Conservation (phyloP, 2,888 invertebrate species). For the Epinotia brunnichana region DNA sequence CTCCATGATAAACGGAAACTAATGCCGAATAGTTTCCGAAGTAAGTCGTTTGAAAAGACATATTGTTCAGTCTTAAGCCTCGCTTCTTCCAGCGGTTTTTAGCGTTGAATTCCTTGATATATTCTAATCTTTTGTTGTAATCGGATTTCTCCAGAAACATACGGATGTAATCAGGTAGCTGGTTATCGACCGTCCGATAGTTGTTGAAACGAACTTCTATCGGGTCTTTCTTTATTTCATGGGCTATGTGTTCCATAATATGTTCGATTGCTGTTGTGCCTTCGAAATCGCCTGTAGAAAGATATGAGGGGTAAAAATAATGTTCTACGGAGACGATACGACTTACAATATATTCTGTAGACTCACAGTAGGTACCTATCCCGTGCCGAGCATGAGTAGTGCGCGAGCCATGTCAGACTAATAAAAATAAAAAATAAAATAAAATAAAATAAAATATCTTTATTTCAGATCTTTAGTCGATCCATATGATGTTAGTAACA, state of each 20-base stretch:
- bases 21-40: slow-evolving; percentile 58
- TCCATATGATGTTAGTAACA: too few relatives aligned
- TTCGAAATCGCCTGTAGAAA: slow-evolving; percentile 54
- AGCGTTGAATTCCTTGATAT: slow-evolving; percentile 55
- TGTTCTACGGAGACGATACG: neutral
- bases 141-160: slow-evolving; percentile 52
- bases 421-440: too few relatives aligned
- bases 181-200: slow-evolving; percentile 56
- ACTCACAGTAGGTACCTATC: too few relatives aligned
- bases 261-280: slow-evolving; percentile 61
- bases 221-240: slow-evolving; percentile 55
- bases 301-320: neutral
- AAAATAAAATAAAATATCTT: too few relatives aligned
- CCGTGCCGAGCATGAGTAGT: too few relatives aligned
- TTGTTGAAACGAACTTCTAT: slow-evolving; percentile 56
- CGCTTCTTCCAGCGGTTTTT: slow-evolving; percentile 63
- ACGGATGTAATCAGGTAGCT: slow-evolving; percentile 54
- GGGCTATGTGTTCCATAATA: slow-evolving; percentile 61
- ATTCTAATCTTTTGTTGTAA: slow-evolving; percentile 51
- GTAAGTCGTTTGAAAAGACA: slow-evolving; percentile 55
- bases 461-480: too few relatives aligned
- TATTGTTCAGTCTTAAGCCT: slow-evolving; percentile 55
- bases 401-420: neutral
- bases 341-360: too few relatives aligned
- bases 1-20: slow-evolving; percentile 70